Evolutionary conservation across 2,113 vertebrate species (phyloP).

Genomic region (Chionis minor): DNA sequence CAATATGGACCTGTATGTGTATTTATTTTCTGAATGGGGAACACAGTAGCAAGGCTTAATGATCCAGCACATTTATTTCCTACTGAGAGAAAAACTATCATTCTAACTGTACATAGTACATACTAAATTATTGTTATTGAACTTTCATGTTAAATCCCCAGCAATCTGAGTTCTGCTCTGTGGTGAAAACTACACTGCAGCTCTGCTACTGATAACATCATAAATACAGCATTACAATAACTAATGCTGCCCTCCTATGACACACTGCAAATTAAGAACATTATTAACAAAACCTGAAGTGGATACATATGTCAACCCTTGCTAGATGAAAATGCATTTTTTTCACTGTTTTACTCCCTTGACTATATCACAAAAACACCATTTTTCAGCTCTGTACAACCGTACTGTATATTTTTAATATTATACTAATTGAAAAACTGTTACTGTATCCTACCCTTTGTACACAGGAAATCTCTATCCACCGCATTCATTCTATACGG

Average conservation of each 20-base stretch:
- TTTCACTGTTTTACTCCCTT: slow-evolving; percentile 12
- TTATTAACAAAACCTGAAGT: slow-evolving; percentile 68
- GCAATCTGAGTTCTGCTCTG: background rate
- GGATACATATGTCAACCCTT: slow-evolving; percentile 7
- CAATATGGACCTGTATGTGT: fast-evolving
- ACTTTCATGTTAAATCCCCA: slow-evolving; percentile 32
- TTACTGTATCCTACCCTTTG: background rate
- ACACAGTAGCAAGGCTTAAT: background rate
- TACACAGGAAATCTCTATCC: background rate
- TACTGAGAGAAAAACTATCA: background rate
- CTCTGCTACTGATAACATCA: slow-evolving; percentile 25
- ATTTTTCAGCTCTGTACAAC: slow-evolving; percentile 7
- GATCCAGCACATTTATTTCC: background rate
- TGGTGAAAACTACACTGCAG: background rate
- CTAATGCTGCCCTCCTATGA: slow-evolving; percentile 61
- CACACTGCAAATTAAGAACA: slow-evolving; percentile 62
- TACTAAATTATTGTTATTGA: slow-evolving; percentile 51
- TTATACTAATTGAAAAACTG: background rate
- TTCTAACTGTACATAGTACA: background rate
- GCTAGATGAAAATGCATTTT: slow-evolving; percentile 31
- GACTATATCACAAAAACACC: background rate
- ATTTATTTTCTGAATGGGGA: background rate
- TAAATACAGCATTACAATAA: slow-evolving; percentile 48
- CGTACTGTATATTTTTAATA: background rate
- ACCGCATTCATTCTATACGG: background rate